These are phyloP conservation scores for Caenorhabditis zanzibari DNA, from an alignment of 2,888 invertebrate genomes.

Conservation along the genomic window DNA sequence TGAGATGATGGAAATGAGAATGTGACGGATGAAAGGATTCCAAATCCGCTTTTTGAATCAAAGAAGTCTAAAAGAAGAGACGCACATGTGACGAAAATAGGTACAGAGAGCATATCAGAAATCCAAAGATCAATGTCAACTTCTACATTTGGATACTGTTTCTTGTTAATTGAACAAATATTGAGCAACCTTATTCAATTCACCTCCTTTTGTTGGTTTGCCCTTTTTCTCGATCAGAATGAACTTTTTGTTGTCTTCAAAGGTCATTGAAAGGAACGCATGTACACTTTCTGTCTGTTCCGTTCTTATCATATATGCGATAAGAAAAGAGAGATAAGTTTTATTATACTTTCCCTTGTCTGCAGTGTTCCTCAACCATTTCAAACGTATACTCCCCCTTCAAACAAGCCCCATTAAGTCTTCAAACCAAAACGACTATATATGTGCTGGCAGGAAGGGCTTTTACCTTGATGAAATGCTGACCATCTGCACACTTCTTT, in stretches of 20 bases:
- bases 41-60: background rate
- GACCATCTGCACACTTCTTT: conserved; percentile 30
- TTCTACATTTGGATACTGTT: no score
- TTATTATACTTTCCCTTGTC: background rate
- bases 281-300: conserved; percentile 21
- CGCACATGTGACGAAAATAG: no score
- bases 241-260: background rate
- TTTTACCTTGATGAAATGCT: conserved; percentile 8
- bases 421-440: conserved; percentile 15
- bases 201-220: background rate
- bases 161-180: no score
- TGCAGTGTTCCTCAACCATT: background rate
- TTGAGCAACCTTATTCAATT: no score
- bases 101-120: no score
- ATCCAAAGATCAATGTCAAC: no score
- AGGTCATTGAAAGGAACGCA: background rate
- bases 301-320: background rate
- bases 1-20: conserved; percentile 1
- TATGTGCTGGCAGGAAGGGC: background rate
- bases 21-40: background rate
- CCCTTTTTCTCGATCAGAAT: background rate
- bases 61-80: background rate
- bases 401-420: conserved; percentile 7
- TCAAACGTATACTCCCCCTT: background rate
- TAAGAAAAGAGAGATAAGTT: background rate